Evolutionary conservation across 2,113 vertebrate species (phyloP).

Genomic region (Pelecanoides urinatrix): DNA sequence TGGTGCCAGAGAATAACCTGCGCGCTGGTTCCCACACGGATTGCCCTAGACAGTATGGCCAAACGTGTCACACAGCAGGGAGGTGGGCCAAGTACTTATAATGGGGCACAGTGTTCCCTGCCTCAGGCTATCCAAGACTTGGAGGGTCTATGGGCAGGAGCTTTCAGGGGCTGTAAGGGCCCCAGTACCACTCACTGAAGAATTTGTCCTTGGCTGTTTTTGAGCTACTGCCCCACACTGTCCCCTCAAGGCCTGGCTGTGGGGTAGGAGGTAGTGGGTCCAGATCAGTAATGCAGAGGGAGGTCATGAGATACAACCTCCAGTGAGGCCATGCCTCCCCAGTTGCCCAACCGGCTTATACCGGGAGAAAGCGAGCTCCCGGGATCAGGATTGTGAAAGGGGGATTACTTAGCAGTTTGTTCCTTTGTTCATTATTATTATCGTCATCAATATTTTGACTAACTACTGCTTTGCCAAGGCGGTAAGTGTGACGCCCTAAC

Average conservation of each 20-base stretch:
- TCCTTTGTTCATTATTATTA: not conserved
- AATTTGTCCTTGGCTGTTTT: not conserved
- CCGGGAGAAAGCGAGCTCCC: not conserved
- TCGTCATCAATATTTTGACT: not conserved
- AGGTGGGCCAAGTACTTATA: not conserved
- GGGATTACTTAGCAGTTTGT: not conserved
- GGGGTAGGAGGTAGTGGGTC: not conserved
- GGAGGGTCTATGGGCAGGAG: not conserved
- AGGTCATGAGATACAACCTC: not conserved
- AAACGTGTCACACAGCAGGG: not conserved
- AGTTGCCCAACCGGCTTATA: not conserved
- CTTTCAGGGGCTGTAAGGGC: not conserved
- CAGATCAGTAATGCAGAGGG: not conserved
- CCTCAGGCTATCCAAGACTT: not conserved
- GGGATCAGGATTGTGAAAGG: not conserved
- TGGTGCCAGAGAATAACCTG: not conserved
- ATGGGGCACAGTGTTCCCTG: not conserved
- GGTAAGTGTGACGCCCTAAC: not conserved
- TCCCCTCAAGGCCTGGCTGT: not conserved
- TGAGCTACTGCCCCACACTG: not conserved
- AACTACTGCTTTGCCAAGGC: not conserved
- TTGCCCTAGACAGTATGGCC: not conserved
- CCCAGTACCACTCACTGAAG: not conserved
- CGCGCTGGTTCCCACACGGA: not conserved
- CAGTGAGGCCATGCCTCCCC: not conserved